Conservation (phyloP, 2,797 vertebrate species). For the Ctenopoma multispine region DNA sequence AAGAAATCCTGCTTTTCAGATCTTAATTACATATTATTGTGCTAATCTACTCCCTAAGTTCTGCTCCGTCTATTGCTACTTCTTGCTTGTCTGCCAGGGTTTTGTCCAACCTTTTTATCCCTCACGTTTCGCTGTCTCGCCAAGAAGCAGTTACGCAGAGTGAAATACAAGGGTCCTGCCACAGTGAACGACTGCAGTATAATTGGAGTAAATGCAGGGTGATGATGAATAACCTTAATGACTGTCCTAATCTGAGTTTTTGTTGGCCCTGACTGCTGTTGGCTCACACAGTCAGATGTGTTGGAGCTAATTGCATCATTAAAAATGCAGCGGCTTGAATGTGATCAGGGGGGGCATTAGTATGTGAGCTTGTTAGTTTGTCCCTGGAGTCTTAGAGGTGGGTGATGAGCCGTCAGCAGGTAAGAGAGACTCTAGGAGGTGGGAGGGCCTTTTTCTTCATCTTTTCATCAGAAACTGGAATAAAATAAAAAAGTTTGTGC, state of each 20-base stretch:
- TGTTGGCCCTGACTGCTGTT: conserved; percentile 56
- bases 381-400: conserved; percentile 17
- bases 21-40: conserved; percentile 13
- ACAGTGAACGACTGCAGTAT: conserved; percentile 39
- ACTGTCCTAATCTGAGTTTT: conserved; percentile 67
- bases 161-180: conserved; percentile 33
- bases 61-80: background rate
- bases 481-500: background rate
- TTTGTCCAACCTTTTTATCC: background rate
- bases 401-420: conserved; percentile 43
- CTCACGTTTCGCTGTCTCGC: conserved; percentile 18
- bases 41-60: conserved; percentile 21
- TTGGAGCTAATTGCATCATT: conserved; percentile 67
- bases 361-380: conserved; percentile 61
- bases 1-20: conserved; percentile 14
- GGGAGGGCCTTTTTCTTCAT: background rate
- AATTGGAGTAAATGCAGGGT: conserved; percentile 49
- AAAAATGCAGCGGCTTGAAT: conserved; percentile 59
- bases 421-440: conserved; percentile 22
- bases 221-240: conserved; percentile 68
- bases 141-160: conserved; percentile 33
- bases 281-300: conserved; percentile 46
- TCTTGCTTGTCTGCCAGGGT: background rate
- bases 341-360: conserved; percentile 44
- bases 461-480: conserved; percentile 6